Percentiles rank a stretch among this genome's conserved stretches.
Conservation (phyloP, 2,888 invertebrate species). For the Bombylius discolor region DNA sequence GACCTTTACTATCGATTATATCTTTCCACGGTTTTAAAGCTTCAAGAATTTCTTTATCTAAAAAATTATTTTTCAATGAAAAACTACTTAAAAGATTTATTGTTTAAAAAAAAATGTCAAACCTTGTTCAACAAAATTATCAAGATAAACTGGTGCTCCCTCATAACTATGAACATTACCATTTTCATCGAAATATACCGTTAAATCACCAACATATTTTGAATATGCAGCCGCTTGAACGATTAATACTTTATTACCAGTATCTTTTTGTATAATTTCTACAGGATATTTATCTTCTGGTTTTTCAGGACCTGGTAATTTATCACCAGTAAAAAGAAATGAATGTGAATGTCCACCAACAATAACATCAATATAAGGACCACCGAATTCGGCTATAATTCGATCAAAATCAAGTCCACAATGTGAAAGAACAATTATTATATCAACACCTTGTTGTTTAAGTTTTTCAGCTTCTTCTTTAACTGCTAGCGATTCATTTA, state of each 20-base stretch:
- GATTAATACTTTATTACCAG: conserved; percentile 38
- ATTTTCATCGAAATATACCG: conserved; percentile 51
- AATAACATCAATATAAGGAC: conserved; percentile 61
- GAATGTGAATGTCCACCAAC: conserved; percentile 80
- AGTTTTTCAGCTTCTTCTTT: conserved; percentile 53
- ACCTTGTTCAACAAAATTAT: conserved; percentile 52
- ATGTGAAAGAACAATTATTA: conserved; percentile 74
- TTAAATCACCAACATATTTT: conserved; percentile 65
- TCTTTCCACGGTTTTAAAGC: conserved; percentile 48
- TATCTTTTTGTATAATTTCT: conserved; percentile 41
- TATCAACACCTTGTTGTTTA: conserved; percentile 49
- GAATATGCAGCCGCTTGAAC: conserved; percentile 62
- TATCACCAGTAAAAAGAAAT: conserved; percentile 52
- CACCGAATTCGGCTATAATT: conserved; percentile 49
- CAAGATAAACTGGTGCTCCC: conserved; percentile 62
- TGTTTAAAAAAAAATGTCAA: conserved; percentile 13
- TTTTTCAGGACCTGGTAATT: conserved; percentile 43
- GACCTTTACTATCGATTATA: conserved; percentile 42
- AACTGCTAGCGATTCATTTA: conserved; percentile 54
- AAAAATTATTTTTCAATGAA: conserved; percentile 6
- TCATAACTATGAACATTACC: conserved; percentile 52
- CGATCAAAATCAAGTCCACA: conserved; percentile 58
- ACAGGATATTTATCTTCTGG: conserved; percentile 57
- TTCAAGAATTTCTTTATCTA: conserved; percentile 47
- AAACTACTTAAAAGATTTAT: neutral